Percentiles rank a stretch among this genome's conserved stretches.
Conservation (phyloP, 2,888 invertebrate species). For the Tenthredo mesomela region DNA sequence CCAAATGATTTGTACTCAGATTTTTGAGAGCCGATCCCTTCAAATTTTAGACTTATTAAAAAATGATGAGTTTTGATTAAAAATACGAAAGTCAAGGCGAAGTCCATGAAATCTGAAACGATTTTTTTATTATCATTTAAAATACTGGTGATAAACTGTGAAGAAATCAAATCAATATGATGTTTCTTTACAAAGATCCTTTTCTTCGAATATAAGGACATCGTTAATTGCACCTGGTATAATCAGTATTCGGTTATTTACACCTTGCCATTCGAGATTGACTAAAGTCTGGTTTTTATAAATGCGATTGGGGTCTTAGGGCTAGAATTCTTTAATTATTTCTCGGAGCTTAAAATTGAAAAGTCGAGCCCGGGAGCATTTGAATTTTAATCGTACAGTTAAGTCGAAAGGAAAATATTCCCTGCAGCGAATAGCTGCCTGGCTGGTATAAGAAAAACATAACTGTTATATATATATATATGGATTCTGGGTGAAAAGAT, state of each 20-base stretch:
- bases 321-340: neutral
- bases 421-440: slow-evolving; percentile 22
- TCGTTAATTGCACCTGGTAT: neutral
- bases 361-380: slow-evolving; percentile 52
- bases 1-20: neutral
- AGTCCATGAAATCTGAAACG: too few relatives aligned
- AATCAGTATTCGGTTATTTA: neutral
- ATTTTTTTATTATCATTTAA: too few relatives aligned
- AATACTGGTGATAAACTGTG: too few relatives aligned
- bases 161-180: neutral
- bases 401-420: slow-evolving; percentile 40
- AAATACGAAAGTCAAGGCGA: too few relatives aligned
- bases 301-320: neutral
- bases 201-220: neutral
- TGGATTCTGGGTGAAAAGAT: slow-evolving; percentile 54
- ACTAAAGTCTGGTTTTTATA: slow-evolving; percentile 2
- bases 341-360: slow-evolving; percentile 42
- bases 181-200: neutral
- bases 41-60: too few relatives aligned
- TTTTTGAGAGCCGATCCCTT: neutral
- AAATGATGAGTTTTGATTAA: too few relatives aligned
- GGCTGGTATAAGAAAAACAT: slow-evolving; percentile 58
- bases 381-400: slow-evolving; percentile 53
- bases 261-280: neutral
- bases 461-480: slow-evolving; percentile 46